Evolutionary conservation across 2,113 vertebrate genomes (phyloP), one percentile per base, ranked within the genome.

Genomic region (Pimephales promelas): DNA sequence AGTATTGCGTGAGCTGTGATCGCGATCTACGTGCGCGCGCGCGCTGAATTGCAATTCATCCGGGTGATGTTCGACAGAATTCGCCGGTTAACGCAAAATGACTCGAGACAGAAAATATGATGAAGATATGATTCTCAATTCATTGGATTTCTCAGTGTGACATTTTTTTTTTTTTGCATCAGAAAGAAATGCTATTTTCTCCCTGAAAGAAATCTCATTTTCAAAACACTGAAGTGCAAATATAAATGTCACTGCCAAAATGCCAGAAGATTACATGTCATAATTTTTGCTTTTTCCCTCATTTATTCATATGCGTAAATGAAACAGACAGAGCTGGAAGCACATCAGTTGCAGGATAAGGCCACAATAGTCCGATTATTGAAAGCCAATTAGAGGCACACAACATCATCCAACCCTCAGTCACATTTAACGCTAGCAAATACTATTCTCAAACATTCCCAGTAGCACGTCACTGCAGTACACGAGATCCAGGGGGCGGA

Each of bases 141-240:
- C 80, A 72, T 18, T 57, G 54, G 31, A 75, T 68, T 79, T 78
- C 64, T 79, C 28, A 34, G 24, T 84, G 81, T 49, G 86, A 75
- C 59, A 59, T 70, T 75, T 68, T 28, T 59, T 72, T 52, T 70
- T 75, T 68, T 28, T 59, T 72, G 64, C 59, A 45, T 78, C 62
- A 49, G 79, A 64, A 77, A 73, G 31, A 77, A 81, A 56, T 66
- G 56, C 24, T 49, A 71, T 73, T 83, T 84, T 79, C 79, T 68
- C 36, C 79, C 31, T 82, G 36, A 76, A 81, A 70, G 52, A 61
- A 84, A 82, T 66, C 52, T 47, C 40, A 81, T 86, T 84, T 84
- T 54, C 79, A 54, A 70, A 70, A 81, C 66, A 62, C n/a, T 61
- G 75, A 81, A 84, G 78, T 81, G 20, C 14, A 43, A 72, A 78